Percentiles rank a stretch among this genome's conserved stretches.
phyloP scores from a whole-genome alignment of 2,888 invertebrate genomes.

The Brachynemurus nebulosus region DNA sequence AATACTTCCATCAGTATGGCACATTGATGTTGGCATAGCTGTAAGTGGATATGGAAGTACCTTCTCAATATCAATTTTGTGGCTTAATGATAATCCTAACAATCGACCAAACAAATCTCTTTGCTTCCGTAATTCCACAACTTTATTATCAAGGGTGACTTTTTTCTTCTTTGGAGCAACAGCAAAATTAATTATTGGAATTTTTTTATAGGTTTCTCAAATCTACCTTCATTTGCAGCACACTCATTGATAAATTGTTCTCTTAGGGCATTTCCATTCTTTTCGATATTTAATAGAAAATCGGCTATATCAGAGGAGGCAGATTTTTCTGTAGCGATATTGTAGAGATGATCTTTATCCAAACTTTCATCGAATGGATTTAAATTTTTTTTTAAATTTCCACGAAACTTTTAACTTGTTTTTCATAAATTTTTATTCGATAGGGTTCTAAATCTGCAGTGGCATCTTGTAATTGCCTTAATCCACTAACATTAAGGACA shows the following conservation, averaged over 20 bases:
- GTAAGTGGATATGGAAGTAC: constrained; percentile 16
- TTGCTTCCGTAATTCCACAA: constrained; percentile 17
- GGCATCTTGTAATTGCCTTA: constrained; percentile 2
- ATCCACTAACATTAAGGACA: constrained; percentile 13
- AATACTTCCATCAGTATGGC: constrained; percentile 12
- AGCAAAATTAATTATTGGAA: constrained; percentile 13
- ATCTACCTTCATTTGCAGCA: constrained; percentile 13
- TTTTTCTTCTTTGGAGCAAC: constrained; percentile 15
- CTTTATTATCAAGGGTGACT: constrained; percentile 14
- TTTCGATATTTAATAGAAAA: constrained; percentile 21
- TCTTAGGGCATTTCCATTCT: constrained; percentile 14
- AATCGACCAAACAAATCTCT: constrained; percentile 18
- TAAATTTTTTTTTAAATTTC: constrained; percentile 11
- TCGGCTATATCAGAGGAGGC: constrained; percentile 17
- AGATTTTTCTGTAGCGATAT: constrained; percentile 17
- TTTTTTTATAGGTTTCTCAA: constrained; percentile 17
- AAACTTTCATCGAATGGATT: constrained; percentile 17
- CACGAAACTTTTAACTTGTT: background rate
- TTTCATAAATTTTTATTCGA: background rate
- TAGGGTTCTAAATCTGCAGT: constrained; percentile 2
- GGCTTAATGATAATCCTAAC: constrained; percentile 15
- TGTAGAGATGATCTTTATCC: constrained; percentile 16
- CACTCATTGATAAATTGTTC: constrained; percentile 16
- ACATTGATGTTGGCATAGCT: constrained; percentile 16
- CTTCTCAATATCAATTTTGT: constrained; percentile 17